These are phyloP conservation scores for Festucalex cinctus DNA, from an alignment of 2,113 vertebrate species.

Conservation along the genomic window DNA sequence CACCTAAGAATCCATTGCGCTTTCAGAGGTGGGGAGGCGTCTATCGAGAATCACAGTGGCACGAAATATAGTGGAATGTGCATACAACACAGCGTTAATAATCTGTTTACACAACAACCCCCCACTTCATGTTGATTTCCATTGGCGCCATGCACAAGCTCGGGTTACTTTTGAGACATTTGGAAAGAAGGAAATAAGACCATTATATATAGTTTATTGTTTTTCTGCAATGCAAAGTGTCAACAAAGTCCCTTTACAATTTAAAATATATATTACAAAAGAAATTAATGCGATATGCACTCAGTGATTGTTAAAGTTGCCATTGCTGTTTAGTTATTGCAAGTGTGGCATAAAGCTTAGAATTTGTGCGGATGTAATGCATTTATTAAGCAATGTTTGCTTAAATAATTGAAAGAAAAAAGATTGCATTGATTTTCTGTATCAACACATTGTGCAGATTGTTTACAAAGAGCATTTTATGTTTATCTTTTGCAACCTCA, in stretches of 20 bases:
- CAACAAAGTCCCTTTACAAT: neutral
- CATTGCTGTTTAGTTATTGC: neutral
- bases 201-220: neutral
- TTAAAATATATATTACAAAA: neutral
- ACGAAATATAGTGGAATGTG: slow-evolving; percentile 62
- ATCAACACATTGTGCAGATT: neutral
- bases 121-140: slow-evolving; percentile 60
- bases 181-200: neutral
- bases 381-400: neutral
- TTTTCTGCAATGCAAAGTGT: neutral
- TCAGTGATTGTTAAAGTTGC: too few species aligned
- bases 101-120: slow-evolving; percentile 64
- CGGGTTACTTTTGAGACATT: neutral
- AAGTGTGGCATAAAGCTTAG: neutral
- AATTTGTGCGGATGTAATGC: neutral
- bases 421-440: neutral
- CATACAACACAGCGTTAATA: slow-evolving; percentile 59
- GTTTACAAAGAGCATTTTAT: neutral
- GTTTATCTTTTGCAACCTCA: neutral
- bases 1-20: slow-evolving; percentile 61
- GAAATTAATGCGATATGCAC: neutral
- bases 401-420: neutral
- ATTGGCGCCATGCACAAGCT: slow-evolving; percentile 26
- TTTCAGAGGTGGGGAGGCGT: slow-evolving; percentile 32
- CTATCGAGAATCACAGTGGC: slow-evolving; percentile 62